Evolutionary conservation across 2,113 vertebrate species (phyloP).

Genomic region (Genyomyrus donnyi): DNA sequence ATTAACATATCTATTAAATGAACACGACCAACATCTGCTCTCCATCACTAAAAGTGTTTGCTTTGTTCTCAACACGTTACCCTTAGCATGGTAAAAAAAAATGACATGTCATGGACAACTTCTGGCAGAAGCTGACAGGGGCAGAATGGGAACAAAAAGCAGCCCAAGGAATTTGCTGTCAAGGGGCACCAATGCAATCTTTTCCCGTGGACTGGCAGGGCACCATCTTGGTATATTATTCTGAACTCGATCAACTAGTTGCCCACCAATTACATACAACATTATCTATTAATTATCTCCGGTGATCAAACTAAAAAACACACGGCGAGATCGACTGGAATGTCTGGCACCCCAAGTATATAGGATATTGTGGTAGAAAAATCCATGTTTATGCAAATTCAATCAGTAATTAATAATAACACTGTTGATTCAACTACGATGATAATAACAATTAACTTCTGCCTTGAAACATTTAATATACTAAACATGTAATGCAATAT

Average conservation of each 20-base stretch:
- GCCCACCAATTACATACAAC: neutral
- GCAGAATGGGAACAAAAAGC: neutral
- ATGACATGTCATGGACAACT: neutral
- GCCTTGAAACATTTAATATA: too few relatives aligned
- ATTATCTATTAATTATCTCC: neutral
- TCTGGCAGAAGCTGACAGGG: neutral
- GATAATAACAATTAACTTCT: too few relatives aligned
- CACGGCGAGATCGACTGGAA: neutral
- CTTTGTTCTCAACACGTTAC: neutral
- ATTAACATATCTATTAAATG: neutral
- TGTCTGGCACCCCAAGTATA: neutral
- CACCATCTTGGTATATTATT: neutral
- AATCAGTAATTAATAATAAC: too few relatives aligned
- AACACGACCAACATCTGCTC: neutral
- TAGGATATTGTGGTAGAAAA: neutral
- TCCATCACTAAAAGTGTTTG: neutral
- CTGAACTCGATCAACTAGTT: neutral
- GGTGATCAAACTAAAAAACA: neutral
- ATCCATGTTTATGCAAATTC: too few relatives aligned
- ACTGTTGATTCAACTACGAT: too few relatives aligned
- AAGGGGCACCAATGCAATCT: neutral
- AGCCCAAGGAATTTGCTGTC: neutral
- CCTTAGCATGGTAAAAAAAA: neutral
- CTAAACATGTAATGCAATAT: too few relatives aligned
- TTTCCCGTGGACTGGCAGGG: neutral